Percentiles rank a stretch among this genome's conserved stretches.
Evolutionary conservation across 2,888 invertebrate genomes (phyloP).

Genomic region (Andrena chrysosceles): DNA sequence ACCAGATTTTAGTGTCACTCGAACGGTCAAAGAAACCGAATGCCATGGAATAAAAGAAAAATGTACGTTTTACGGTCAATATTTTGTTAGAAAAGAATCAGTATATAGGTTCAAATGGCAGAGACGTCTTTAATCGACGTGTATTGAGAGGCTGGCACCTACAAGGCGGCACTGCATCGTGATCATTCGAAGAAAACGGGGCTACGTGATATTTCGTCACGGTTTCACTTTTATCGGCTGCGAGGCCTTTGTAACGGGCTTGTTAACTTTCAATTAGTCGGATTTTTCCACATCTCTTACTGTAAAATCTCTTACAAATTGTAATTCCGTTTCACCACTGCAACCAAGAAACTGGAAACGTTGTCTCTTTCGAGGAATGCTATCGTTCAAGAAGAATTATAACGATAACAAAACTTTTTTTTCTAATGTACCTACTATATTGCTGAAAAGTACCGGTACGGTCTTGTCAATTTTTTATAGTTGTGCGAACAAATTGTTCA

Average conservation of each 20-base stretch:
- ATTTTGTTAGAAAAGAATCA: not conserved
- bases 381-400: no score
- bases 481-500: no score
- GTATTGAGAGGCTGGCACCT: not conserved
- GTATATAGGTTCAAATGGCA: not conserved
- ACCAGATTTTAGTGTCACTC: no score
- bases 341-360: no score
- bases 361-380: no score
- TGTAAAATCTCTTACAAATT: not conserved
- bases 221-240: slow-evolving; percentile 68
- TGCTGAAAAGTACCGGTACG: no score
- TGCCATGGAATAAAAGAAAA: not conserved
- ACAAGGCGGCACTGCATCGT: slow-evolving; percentile 19
- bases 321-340: not conserved
- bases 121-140: slow-evolving; percentile 29
- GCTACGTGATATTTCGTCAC: slow-evolving; percentile 53
- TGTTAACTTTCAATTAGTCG: slow-evolving; percentile 35
- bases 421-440: no score
- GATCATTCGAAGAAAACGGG: slow-evolving; percentile 68
- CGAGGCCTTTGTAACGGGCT: not conserved
- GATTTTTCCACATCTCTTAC: not conserved
- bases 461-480: no score
- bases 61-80: not conserved
- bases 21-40: not conserved
- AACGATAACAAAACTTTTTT: no score